Evolutionary conservation across 2,797 vertebrate genomes (phyloP), one percentile per base, ranked within the genome.

Genomic region (Melanogrammus aeglefinus): DNA sequence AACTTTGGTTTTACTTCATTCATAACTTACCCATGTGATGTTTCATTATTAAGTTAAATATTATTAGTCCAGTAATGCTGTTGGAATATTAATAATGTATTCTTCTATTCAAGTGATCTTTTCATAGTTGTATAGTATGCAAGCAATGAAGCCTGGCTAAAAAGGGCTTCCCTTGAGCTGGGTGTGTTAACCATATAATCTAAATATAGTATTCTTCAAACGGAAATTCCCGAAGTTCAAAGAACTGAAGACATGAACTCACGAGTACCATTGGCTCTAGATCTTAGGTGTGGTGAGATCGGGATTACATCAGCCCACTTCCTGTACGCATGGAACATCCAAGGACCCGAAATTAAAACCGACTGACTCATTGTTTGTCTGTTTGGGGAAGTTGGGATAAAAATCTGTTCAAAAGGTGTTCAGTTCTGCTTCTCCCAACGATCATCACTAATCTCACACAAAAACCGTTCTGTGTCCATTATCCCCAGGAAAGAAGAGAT

Each of bases 281-380:
- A 57, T 57, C 5, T 57, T 6, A 57, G 18, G 47, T 63, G 47
- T 63, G 57, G 57, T 63, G 57, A 63, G 21, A 0, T 63, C 21
- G 21, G 9, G 21, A 63, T 63, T 6, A 57, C 57, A 63, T 24
- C 21, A 18, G 57, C 57, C n/a, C 21, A 24, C n/a, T 57, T 57
- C 51, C 51, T 21, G 51, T 21, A 18, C 6, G 18, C 51, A 21
- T 57, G 51, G 51, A 63, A 63, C 57, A 24, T 63, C 57, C 57
- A 18, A 63, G 16, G 57, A 63, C n/a, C 57, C 57, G n/a, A 63
- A 63, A 63, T 63, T 63, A 63, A 63, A 63, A 63, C n/a, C 57
- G 21, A 63, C 57, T 63, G 57, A 24, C 21, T 63, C 57, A 10
- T 63, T 63, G 57, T 63, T 21, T 63, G 57, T 24, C 6, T 9